Base-by-base conservation (phyloP, 2,797 vertebrate species). In the Mareca strepera region DNA sequence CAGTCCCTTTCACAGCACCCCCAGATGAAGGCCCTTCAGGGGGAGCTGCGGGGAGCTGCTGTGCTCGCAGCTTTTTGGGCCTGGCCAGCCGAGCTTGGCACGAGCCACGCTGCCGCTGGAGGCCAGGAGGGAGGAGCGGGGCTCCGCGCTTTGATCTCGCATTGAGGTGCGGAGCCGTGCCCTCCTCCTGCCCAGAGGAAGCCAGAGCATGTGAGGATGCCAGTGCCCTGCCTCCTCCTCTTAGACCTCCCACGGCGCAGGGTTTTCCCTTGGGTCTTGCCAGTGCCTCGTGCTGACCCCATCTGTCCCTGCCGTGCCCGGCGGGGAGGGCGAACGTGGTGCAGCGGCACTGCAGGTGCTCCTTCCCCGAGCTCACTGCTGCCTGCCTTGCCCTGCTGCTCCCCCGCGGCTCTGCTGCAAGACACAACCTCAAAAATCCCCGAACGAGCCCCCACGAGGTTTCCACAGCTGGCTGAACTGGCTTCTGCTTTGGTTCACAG, bases 401-500 rank as follows among this genome's bases (percentile, higher is more conserved):
- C 60, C 88, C 77, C 78, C 20, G 75, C 1, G 0, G 79, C 87
- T 89, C 81, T 82, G 64, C 91, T 92, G 67, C 70, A 46, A 70
- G 64, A 90, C 48, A 13, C 53, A 48, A 31, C 64, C 63, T 91
- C 12, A 68, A 96, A 96, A 87, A 72, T 35, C n/a, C 75, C 39
- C 53, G 26, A 53, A 82, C 83, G 39, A 79, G 31, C 56, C 90
- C 63, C 60, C 39, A 31, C 43, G 88, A 90, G 88, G 29, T 89
- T 80, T 78, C 76, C 5, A 1, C 29, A 55, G 48, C 60, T 39
- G 52, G 46, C 48, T 70, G 83, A 90, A 79, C 78, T 87, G 81
- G 46, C 88, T 93, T 93, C 91, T 94, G 88, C 90, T 48, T 70
- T 80, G 44, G 78, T 93, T 95, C 85, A 91, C 73, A 96, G 77